Percentiles rank a stretch among this genome's conserved stretches.
Conservation (phyloP, 1,140 invertebrate genomes). For the Charaxes varanes region DNA sequence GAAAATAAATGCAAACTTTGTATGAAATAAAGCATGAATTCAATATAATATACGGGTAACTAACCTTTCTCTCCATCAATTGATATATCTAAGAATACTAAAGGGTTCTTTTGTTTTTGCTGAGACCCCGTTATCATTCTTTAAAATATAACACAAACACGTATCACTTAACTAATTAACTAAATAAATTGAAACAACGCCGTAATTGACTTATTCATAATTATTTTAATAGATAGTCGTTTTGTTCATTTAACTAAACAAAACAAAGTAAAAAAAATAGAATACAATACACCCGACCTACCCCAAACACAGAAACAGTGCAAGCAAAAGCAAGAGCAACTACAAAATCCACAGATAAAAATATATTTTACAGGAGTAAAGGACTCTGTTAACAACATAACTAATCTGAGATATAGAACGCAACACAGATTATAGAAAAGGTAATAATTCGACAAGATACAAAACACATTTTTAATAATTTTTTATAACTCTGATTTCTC, state of each 20-base stretch:
- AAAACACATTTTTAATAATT: too few relatives aligned
- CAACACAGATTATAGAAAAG: too few relatives aligned
- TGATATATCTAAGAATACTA: constrained; percentile 61
- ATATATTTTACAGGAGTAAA: too few relatives aligned
- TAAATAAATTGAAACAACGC: constrained; percentile 14
- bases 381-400: too few relatives aligned
- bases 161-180: constrained; percentile 12
- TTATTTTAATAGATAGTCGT: constrained; percentile 11
- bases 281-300: constrained; percentile 14
- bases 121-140: constrained; percentile 37
- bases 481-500: too few relatives aligned
- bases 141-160: constrained; percentile 7
- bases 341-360: constrained; percentile 1
- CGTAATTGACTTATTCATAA: constrained; percentile 17
- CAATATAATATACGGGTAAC: constrained; percentile 9
- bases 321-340: background rate
- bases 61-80: constrained; percentile 60
- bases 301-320: constrained; percentile 14
- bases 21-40: background rate
- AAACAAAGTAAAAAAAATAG: constrained; percentile 23
- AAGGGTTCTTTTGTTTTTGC: constrained; percentile 49
- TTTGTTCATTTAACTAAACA: constrained; percentile 18
- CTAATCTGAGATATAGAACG: too few relatives aligned
- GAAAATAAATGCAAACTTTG: background rate
- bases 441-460: too few relatives aligned